Percentiles rank a stretch among this genome's conserved stretches.
phyloP scores from a whole-genome alignment of 2,888 invertebrate genomes.

The Iselma pallidipennis region DNA sequence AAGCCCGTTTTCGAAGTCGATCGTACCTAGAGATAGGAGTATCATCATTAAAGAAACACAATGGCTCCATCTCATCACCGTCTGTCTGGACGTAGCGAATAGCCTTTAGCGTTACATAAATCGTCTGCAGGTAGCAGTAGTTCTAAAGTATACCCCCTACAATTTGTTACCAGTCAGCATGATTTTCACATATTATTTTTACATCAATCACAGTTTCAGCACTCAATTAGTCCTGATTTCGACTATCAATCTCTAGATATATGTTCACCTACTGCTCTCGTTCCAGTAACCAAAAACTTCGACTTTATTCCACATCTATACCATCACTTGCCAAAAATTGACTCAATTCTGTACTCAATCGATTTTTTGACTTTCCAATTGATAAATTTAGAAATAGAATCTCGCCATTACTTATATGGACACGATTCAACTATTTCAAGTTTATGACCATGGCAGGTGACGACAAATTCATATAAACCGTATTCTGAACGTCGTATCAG shows the following conservation, averaged over 20 bases:
- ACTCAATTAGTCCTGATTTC: slow-evolving; percentile 50
- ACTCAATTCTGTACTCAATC: too few relatives aligned
- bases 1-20: slow-evolving; percentile 31
- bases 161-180: slow-evolving; percentile 50
- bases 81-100: slow-evolving; percentile 21
- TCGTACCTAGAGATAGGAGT: slow-evolving; percentile 32
- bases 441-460: not conserved
- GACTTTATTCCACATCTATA: too few relatives aligned
- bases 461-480: not conserved
- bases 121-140: slow-evolving; percentile 50
- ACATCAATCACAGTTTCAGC: slow-evolving; percentile 55
- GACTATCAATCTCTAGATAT: slow-evolving; percentile 41
- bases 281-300: slow-evolving; percentile 10
- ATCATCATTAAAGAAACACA: slow-evolving; percentile 36
- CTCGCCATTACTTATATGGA: too few relatives aligned
- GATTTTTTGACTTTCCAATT: too few relatives aligned
- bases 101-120: slow-evolving; percentile 45
- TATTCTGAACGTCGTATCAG: slow-evolving; percentile 6
- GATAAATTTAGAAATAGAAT: too few relatives aligned
- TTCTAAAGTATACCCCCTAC: slow-evolving; percentile 26
- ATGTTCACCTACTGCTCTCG: slow-evolving; percentile 19
- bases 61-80: slow-evolving; percentile 30
- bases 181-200: slow-evolving; percentile 56
- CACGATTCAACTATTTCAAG: not conserved
- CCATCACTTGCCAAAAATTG: too few relatives aligned